Evolutionary conservation across 2,113 vertebrate species (phyloP).

Genomic region (Scolopax mira): DNA sequence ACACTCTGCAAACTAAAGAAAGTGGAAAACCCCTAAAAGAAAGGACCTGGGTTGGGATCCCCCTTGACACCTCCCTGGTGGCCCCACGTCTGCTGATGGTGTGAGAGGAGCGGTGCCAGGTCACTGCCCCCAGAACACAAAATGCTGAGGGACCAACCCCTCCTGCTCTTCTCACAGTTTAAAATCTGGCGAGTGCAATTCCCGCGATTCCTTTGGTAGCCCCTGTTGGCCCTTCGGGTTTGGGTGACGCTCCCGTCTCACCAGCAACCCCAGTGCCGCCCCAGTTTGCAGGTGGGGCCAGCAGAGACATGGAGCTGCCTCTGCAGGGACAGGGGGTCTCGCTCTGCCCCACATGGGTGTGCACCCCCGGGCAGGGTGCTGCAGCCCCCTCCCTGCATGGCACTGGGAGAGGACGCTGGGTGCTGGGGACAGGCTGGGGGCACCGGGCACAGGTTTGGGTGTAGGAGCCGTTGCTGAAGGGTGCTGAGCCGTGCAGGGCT

Average conservation of each 20-base stretch:
- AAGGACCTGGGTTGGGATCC: accelerated
- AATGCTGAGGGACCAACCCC: accelerated
- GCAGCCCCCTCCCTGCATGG: not conserved
- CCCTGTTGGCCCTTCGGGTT: accelerated
- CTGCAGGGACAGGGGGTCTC: not conserved
- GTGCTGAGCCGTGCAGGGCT: not conserved
- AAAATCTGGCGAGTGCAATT: not conserved
- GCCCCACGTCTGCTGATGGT: not conserved
- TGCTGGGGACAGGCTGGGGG: not conserved
- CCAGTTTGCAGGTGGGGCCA: not conserved
- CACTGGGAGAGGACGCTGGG: not conserved
- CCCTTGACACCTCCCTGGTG: accelerated
- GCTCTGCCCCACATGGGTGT: accelerated
- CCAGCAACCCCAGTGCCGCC: not conserved
- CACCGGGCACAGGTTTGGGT: not conserved
- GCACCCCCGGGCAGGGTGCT: not conserved
- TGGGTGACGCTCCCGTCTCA: not conserved
- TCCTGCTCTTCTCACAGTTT: accelerated
- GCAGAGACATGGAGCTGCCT: not conserved
- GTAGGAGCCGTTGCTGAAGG: not conserved
- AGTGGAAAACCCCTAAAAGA: not conserved
- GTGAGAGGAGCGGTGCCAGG: accelerated
- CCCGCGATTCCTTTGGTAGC: accelerated
- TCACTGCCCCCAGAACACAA: not conserved
- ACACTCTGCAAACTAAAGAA: not conserved